phyloP scores from a whole-genome alignment of 2,888 invertebrate species.

The Nephrotoma guestfalica region DNA sequence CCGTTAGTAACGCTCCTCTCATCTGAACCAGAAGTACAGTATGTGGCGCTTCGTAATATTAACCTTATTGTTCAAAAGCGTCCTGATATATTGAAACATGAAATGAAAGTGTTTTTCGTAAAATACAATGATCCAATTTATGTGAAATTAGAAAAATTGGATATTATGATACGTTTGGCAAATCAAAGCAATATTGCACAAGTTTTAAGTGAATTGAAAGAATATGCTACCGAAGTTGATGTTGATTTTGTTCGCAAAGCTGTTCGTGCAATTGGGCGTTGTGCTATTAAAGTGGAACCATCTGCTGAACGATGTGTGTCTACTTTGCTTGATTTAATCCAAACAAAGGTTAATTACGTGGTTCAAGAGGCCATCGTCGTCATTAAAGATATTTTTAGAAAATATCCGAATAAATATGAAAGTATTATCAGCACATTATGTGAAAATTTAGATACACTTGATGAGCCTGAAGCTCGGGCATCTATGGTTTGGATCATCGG shows the following conservation, averaged over 20 bases:
- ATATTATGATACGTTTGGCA: slow-evolving; percentile 98
- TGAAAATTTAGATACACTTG: slow-evolving; percentile 95
- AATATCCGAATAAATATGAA: slow-evolving; percentile 99
- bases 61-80: slow-evolving; percentile 98
- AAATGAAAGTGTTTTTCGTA: slow-evolving; percentile 99
- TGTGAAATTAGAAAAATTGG: slow-evolving; percentile 95
- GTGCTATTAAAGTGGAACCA: slow-evolving; percentile 96
- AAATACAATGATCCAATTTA: slow-evolving; percentile 99
- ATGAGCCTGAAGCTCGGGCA: slow-evolving; percentile 97
- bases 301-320: slow-evolving; percentile 98
- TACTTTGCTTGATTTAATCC: slow-evolving; percentile 91
- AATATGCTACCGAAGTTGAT: slow-evolving; percentile 98
- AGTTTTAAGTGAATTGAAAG: slow-evolving; percentile 93
- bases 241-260: slow-evolving; percentile 99
- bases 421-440: slow-evolving; percentile 98
- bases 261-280: slow-evolving; percentile 94
- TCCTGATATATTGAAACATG: slow-evolving; percentile 96
- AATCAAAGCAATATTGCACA: slow-evolving; percentile 97
- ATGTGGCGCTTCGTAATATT: slow-evolving; percentile 95
- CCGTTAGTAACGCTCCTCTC: slow-evolving; percentile 94
- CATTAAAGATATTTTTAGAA: slow-evolving; percentile 93
- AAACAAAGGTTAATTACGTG: slow-evolving; percentile 99
- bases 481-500: slow-evolving; percentile 94
- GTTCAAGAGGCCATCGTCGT: slow-evolving; percentile 99
- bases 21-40: slow-evolving; percentile 98